Base-by-base conservation (phyloP, 1,140 invertebrate species). In the Gryon sp. region DNA sequence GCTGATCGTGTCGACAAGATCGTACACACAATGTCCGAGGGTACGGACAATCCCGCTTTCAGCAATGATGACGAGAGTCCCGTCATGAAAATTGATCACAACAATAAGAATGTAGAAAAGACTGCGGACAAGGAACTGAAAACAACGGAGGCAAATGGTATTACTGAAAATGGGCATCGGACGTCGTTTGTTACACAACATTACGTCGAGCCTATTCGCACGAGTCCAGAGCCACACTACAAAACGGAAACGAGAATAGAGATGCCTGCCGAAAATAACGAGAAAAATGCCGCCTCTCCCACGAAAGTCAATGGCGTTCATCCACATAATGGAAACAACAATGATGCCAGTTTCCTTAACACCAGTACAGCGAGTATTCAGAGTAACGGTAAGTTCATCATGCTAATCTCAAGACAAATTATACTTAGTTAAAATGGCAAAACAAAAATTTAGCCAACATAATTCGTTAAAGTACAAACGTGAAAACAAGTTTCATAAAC, bases 271-370 rank as follows among this genome's bases (percentile, higher is more conserved):
- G 82, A 85, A 48, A 79, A 73, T 32, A 80, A 81, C 32, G 84
- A 84, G 7, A 84, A 83, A 24, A 81, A 48, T 28, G 46, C 63
- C 11, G 40, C 60, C 15, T 60, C 66, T 72, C 72, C 57, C 55
- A 79, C 80, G 18, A 88, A 88, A 74, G 76, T 79, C 48, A 88
- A 87, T 76, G 86, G 86, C 11, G 77, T 87, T 32, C 77, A 87
- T 57, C 80, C 75, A 7, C 65, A 81, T 24, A 88, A 87, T 60
- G 86, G 86, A 20, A 88, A 88, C 50, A 88, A 88, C 40, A 88
- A 88, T 45, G 86, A 89, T 18, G 84, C 83, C 12, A 88, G 87
- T 62, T 89, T 88, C 55, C 84, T 89, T 57, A 88, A 89, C 40
- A 86, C 81, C n/a, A 89, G 82, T 34, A 74, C 82, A 9, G 80